Evolutionary conservation across 1,140 invertebrate species (phyloP).

Genomic region (Halesus radiatus): DNA sequence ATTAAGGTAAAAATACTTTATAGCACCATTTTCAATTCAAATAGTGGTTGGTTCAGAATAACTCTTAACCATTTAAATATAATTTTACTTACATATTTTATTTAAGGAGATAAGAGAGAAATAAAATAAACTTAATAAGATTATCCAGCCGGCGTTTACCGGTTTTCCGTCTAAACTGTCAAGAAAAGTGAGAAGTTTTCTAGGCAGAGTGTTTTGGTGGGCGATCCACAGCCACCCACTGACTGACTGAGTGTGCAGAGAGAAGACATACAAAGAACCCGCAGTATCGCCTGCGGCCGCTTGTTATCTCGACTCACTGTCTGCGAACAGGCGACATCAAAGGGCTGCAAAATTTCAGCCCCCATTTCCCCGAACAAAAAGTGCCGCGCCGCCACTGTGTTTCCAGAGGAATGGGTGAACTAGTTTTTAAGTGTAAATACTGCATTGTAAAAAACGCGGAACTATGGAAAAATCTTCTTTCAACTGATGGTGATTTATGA

Average conservation of each 20-base stretch:
- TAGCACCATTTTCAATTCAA: too few species aligned
- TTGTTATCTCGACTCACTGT: constrained; percentile 30
- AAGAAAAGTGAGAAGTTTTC: background rate
- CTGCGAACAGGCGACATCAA: constrained; percentile 20
- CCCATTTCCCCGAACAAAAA: constrained; percentile 34
- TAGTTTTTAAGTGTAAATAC: constrained; percentile 26
- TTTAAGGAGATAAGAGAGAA: too few species aligned
- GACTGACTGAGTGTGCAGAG: background rate
- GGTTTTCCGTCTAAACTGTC: background rate
- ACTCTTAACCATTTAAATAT: too few species aligned
- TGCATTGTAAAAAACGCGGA: background rate
- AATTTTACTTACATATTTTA: too few species aligned
- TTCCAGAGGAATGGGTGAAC: constrained; percentile 9
- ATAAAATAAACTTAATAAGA: too few species aligned
- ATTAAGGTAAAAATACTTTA: too few species aligned
- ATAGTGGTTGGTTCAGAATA: too few species aligned
- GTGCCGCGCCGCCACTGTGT: constrained; percentile 9
- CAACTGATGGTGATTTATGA: too few species aligned
- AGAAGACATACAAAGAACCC: constrained; percentile 21
- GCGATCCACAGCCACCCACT: too few species aligned
- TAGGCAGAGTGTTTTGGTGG: background rate
- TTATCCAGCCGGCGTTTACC: background rate
- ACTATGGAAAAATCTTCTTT: too few species aligned
- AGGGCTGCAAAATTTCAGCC: constrained; percentile 31
- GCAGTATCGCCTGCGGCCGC: background rate